These are phyloP conservation scores for Sinotaia quadrata DNA, from an alignment of 2,888 invertebrate species.

Conservation along the genomic window DNA sequence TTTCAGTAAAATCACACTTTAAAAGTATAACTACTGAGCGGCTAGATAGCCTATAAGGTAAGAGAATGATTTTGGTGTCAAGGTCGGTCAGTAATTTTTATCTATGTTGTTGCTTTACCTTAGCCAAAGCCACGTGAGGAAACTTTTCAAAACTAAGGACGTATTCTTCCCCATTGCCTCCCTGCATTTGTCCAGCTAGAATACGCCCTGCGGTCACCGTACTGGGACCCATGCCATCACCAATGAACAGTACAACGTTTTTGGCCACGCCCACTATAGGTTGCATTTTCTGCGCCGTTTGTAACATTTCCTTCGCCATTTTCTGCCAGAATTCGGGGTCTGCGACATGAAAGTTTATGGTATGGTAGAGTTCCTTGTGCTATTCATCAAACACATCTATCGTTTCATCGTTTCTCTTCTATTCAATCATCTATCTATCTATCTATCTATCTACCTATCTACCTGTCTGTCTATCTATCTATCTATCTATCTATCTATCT, in stretches of 20 bases:
- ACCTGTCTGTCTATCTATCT: neutral
- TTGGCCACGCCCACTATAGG: conserved; percentile 68
- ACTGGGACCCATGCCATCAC: conserved; percentile 75
- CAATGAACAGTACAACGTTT: conserved; percentile 68
- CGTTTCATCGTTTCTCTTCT: neutral
- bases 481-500: neutral
- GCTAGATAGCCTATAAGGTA: no score
- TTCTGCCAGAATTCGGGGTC: conserved; percentile 30
- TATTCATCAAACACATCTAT: neutral
- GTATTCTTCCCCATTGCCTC: conserved; percentile 77
- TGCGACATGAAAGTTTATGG: conserved; percentile 1
- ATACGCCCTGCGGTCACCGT: conserved; percentile 65
- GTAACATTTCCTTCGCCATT: conserved; percentile 68
- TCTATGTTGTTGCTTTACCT: conserved; percentile 75
- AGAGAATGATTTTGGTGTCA: no score
- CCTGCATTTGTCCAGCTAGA: conserved; percentile 55
- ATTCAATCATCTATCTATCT: neutral
- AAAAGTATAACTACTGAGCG: no score
- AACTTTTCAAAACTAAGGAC: conserved; percentile 82
- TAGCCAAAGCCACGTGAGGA: conserved; percentile 80
- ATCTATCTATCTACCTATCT: neutral
- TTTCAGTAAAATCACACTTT: no score
- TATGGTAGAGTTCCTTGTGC: neutral
- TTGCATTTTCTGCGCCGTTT: conserved; percentile 77
- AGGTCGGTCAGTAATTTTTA: no score